phyloP scores from a whole-genome alignment of 2,113 vertebrate species.

The Psophia crepitans region DNA sequence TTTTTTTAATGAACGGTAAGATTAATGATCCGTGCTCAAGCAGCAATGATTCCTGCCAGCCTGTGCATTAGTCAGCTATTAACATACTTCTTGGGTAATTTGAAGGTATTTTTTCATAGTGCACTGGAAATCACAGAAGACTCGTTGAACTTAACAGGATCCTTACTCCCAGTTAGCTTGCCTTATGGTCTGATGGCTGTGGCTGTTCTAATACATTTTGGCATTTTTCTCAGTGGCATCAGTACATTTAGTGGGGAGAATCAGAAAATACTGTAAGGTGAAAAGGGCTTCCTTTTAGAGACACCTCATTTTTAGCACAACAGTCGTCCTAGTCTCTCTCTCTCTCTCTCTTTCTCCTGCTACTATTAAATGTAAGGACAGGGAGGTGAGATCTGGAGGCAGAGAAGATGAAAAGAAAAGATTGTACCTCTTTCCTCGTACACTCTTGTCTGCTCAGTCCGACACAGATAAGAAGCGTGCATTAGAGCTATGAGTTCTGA shows the following conservation, averaged over 20 bases:
- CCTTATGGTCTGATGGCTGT: not conserved
- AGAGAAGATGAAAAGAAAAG: not conserved
- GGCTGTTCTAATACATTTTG: not conserved
- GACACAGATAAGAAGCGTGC: not conserved
- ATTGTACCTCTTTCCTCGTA: not conserved
- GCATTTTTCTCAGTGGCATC: not conserved
- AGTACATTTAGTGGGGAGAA: not conserved
- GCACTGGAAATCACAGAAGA: slow-evolving; percentile 55
- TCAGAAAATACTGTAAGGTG: not conserved
- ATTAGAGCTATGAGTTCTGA: not conserved
- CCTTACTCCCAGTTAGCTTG: not conserved
- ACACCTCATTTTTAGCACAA: not conserved
- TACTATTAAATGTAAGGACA: not conserved
- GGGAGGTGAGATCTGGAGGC: not conserved
- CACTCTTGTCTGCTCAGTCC: not conserved
- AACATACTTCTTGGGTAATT: slow-evolving; percentile 56
- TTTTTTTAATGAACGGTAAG: slow-evolving; percentile 21
- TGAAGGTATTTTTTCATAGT: slow-evolving; percentile 28
- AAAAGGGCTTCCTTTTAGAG: not conserved
- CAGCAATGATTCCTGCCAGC: slow-evolving; percentile 48
- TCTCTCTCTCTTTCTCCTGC: not conserved
- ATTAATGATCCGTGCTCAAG: slow-evolving; percentile 47
- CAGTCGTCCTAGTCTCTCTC: not conserved
- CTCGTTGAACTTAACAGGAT: slow-evolving; percentile 8
- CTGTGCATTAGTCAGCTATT: slow-evolving; percentile 65